Conservation (phyloP, 2,113 vertebrate genomes). For the Oxygymnocypris stewartii region DNA sequence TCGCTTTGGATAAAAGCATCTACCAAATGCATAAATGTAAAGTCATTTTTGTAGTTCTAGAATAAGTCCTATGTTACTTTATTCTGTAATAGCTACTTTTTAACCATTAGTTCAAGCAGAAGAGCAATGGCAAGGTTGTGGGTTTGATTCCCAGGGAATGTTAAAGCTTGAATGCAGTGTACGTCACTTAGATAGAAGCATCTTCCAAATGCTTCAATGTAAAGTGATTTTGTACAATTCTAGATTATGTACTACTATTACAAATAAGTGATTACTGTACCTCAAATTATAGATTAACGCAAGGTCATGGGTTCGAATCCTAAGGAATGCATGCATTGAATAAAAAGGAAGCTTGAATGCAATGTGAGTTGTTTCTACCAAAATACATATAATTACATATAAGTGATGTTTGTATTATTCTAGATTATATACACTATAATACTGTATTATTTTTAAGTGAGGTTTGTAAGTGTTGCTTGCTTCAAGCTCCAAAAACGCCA, state of each 20-base stretch:
- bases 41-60: too few species aligned
- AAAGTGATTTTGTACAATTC: neutral
- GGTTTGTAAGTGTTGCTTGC: neutral
- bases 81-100: neutral
- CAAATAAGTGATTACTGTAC: neutral
- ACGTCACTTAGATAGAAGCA: neutral
- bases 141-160: neutral
- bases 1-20: neutral
- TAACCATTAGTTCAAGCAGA: neutral
- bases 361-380: neutral
- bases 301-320: neutral
- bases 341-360: too few species aligned
- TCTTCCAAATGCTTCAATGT: neutral
- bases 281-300: neutral
- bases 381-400: neutral
- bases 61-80: neutral
- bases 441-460: neutral
- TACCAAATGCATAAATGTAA: neutral
- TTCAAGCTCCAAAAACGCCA: slow-evolving; percentile 51
- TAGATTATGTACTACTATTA: neutral
- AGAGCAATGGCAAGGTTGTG: neutral
- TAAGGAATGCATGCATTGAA: too few species aligned
- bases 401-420: neutral
- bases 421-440: neutral
- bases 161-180: neutral